Evolutionary conservation across 1,140 invertebrate genomes (phyloP).

Genomic region (Panagrolaimus sp.): DNA sequence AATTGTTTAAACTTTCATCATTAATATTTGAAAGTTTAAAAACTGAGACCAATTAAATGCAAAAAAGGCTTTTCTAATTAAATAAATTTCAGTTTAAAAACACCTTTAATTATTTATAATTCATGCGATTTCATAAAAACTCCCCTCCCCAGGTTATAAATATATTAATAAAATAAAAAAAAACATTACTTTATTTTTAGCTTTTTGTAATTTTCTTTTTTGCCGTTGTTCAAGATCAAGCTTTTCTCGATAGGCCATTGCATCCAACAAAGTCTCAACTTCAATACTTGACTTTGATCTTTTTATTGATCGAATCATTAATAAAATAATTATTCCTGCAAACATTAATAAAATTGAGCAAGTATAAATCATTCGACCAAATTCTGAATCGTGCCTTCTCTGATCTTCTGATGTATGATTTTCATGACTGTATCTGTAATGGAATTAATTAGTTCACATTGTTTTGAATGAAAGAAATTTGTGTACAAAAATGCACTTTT

Average conservation of each 20-base stretch:
- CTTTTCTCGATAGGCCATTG: slow-evolving; percentile 44
- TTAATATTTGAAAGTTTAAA: too few relatives aligned
- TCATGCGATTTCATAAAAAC: background rate
- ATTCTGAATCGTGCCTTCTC: slow-evolving; percentile 12
- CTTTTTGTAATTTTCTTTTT: slow-evolving; percentile 39
- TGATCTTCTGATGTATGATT: background rate
- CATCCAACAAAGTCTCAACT: slow-evolving; percentile 37
- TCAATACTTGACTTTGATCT: slow-evolving; percentile 32
- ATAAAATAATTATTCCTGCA: slow-evolving; percentile 34
- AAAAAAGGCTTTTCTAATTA: too few relatives aligned
- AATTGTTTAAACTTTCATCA: too few relatives aligned
- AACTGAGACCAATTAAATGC: too few relatives aligned
- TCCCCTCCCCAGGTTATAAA: too few relatives aligned
- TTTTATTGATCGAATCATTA: slow-evolving; percentile 43
- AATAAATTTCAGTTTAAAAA: too few relatives aligned
- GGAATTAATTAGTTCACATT: too few relatives aligned
- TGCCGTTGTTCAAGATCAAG: slow-evolving; percentile 38
- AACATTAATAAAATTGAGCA: slow-evolving; percentile 43
- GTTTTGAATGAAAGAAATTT: too few relatives aligned
- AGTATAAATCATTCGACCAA: slow-evolving; percentile 42
- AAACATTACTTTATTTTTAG: slow-evolving; percentile 36
- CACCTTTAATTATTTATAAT: background rate
- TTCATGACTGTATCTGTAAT: too few relatives aligned
- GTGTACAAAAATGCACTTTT: too few relatives aligned
- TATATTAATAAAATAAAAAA: too few relatives aligned